A percentile compares a stretch with the other conserved stretches of the same genome.
phyloP scores from a whole-genome alignment of 2,797 vertebrate genomes.

The Amblyopsis hoosieri region DNA sequence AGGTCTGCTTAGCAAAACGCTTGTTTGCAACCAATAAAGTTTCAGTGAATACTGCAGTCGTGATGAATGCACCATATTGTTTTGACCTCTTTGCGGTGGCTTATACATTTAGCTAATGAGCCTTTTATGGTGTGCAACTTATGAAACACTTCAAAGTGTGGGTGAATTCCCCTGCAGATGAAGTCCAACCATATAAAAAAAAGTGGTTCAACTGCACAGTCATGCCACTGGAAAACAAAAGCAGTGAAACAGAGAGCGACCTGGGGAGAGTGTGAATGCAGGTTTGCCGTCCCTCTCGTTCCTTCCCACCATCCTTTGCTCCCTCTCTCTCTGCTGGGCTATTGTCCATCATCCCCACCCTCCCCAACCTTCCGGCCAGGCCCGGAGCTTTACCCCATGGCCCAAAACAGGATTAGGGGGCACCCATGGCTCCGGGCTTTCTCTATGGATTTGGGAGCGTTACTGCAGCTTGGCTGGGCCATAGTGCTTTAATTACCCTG shows the following conservation, averaged over 20 bases:
- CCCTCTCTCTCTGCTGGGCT: conserved; percentile 53
- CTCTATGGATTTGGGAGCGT: conserved; percentile 74
- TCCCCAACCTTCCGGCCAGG: conserved; percentile 67
- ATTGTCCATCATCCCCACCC: conserved; percentile 63
- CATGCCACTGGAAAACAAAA: conserved; percentile 44
- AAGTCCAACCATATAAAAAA: conserved; percentile 23
- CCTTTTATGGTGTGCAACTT: conserved; percentile 30
- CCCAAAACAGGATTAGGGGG: conserved; percentile 81
- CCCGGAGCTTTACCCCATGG: conserved; percentile 68
- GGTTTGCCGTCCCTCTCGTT: conserved; percentile 44
- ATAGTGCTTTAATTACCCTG: conserved; percentile 81
- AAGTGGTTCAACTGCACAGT: conserved; percentile 23
- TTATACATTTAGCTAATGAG: conserved; percentile 12
- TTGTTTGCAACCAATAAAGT: neutral
- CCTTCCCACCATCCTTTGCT: conserved; percentile 50
- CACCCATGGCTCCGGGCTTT: conserved; percentile 71
- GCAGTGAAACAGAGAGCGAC: conserved; percentile 52
- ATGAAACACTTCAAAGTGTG: conserved; percentile 30
- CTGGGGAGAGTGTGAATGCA: conserved; percentile 62
- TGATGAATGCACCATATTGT: neutral
- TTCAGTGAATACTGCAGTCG: neutral
- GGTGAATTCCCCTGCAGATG: conserved; percentile 1
- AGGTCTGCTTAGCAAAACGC: neutral
- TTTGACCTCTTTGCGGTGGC: neutral
- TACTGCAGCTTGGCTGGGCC: conserved; percentile 73